phyloP scores from a whole-genome alignment of 2,113 vertebrate genomes.

The Potamarius usumacintae region DNA sequence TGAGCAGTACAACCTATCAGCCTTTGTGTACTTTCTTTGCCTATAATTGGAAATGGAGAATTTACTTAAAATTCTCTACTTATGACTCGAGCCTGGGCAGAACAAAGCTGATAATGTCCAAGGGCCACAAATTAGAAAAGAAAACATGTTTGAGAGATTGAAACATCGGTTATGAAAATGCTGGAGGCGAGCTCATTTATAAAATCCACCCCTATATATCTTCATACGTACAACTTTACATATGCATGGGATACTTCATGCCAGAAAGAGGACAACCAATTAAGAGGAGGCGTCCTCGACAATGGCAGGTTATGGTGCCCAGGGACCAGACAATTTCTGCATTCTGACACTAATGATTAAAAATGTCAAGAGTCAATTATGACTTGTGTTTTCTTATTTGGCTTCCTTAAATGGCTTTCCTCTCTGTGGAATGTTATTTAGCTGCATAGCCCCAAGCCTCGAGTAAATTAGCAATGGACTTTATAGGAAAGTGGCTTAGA shows the following conservation, averaged over 20 bases:
- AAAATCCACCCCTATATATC: slow-evolving; percentile 12
- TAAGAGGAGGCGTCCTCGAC: slow-evolving; percentile 61
- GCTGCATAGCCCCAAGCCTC: slow-evolving; percentile 65
- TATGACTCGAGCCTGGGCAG: neutral
- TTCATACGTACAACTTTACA: slow-evolving; percentile 34
- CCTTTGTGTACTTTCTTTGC: neutral
- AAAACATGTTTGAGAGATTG: slow-evolving; percentile 10
- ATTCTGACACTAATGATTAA: slow-evolving; percentile 70
- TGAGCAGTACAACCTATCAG: neutral
- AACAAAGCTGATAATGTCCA: slow-evolving; percentile 28
- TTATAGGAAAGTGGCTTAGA: slow-evolving; percentile 9
- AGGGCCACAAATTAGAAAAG: slow-evolving; percentile 21
- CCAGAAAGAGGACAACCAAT: slow-evolving; percentile 61
- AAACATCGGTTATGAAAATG: slow-evolving; percentile 38
- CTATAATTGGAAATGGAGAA: neutral
- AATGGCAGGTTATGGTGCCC: slow-evolving; percentile 64
- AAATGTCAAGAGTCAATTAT: slow-evolving; percentile 71
- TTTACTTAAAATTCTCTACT: neutral
- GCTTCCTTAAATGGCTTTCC: slow-evolving; percentile 60
- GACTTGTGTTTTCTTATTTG: slow-evolving; percentile 69
- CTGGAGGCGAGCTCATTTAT: slow-evolving; percentile 38
- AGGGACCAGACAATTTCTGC: slow-evolving; percentile 64
- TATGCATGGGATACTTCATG: slow-evolving; percentile 49
- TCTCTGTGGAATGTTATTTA: slow-evolving; percentile 64
- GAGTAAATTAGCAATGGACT: slow-evolving; percentile 61